These are phyloP conservation scores for Lasioglossum malachurum DNA, from an alignment of 2,888 invertebrate genomes.

Conservation along the genomic window DNA sequence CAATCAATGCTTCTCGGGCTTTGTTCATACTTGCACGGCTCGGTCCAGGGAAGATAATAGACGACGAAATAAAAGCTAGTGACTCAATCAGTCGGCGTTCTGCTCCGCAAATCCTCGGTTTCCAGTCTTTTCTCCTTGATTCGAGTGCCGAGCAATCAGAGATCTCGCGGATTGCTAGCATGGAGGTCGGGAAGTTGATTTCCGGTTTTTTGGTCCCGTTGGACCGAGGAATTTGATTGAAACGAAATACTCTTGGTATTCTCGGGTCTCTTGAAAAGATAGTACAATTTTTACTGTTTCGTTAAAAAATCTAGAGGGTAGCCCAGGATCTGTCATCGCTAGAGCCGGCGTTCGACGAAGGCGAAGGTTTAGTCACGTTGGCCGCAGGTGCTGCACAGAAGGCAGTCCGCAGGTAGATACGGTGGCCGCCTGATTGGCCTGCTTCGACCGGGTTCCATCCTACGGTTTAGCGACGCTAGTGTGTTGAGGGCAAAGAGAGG, in stretches of 20 bases:
- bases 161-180: background rate
- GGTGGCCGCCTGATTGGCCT: constrained; percentile 84
- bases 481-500: constrained; percentile 73
- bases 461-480: constrained; percentile 74
- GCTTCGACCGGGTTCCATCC: constrained; percentile 79
- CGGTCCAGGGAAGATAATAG: constrained; percentile 72
- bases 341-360: constrained; percentile 77
- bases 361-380: constrained; percentile 71
- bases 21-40: constrained; percentile 73
- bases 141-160: constrained; percentile 12
- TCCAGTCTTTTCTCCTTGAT: background rate
- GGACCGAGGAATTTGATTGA: background rate
- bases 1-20: constrained; percentile 74
- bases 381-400: constrained; percentile 82
- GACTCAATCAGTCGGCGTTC: constrained; percentile 76
- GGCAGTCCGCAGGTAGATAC: constrained; percentile 80
- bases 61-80: constrained; percentile 79
- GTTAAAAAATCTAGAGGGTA: constrained; percentile 30
- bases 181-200: background rate
- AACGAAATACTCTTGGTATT: background rate
- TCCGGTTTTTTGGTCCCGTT: background rate
- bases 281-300: background rate
- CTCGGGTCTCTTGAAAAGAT: background rate
- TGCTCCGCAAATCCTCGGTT: background rate
- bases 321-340: constrained; percentile 72